Evolutionary conservation across 1,140 invertebrate genomes (phyloP).

Genomic region (Heliothis virescens): DNA sequence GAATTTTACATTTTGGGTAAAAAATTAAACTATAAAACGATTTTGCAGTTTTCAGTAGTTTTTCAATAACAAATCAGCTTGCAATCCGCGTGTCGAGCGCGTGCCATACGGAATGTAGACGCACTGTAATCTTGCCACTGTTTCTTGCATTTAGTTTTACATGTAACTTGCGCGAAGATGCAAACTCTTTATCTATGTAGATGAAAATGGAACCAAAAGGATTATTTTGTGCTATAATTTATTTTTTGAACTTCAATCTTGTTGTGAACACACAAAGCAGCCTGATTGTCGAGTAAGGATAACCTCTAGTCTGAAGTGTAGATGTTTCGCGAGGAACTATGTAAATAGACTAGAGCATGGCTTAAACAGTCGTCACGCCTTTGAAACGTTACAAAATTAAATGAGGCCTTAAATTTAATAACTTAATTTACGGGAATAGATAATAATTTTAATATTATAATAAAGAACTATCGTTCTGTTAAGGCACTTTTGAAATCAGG

Average conservation of each 20-base stretch:
- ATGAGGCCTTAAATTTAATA: slow-evolving; percentile 40
- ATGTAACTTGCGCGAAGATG: slow-evolving; percentile 9
- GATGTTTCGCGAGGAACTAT: slow-evolving; percentile 33
- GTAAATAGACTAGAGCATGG: slow-evolving; percentile 25
- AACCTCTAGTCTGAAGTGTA: slow-evolving; percentile 42
- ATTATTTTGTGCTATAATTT: slow-evolving; percentile 31
- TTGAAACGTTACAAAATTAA: slow-evolving; percentile 28
- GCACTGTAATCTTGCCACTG: slow-evolving; percentile 70
- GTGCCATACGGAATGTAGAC: not conserved
- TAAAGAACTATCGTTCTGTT: slow-evolving; percentile 15
- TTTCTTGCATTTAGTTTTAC: slow-evolving; percentile 67
- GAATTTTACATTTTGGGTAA: no score
- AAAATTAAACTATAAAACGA: not conserved
- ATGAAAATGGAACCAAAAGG: slow-evolving; percentile 41
- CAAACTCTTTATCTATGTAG: not conserved
- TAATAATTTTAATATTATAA: slow-evolving; percentile 27
- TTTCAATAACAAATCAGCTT: not conserved
- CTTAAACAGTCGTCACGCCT: slow-evolving; percentile 14
- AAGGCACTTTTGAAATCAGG: slow-evolving; percentile 12
- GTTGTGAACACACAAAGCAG: slow-evolving; percentile 12
- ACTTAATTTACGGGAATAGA: slow-evolving; percentile 25
- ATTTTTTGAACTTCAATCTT: not conserved
- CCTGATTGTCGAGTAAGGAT: slow-evolving; percentile 26
- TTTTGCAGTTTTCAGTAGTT: not conserved
- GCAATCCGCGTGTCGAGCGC: no score